phyloP scores from a whole-genome alignment of 64 coral and sea anemone genomes.

The Porites australiensis region DNA sequence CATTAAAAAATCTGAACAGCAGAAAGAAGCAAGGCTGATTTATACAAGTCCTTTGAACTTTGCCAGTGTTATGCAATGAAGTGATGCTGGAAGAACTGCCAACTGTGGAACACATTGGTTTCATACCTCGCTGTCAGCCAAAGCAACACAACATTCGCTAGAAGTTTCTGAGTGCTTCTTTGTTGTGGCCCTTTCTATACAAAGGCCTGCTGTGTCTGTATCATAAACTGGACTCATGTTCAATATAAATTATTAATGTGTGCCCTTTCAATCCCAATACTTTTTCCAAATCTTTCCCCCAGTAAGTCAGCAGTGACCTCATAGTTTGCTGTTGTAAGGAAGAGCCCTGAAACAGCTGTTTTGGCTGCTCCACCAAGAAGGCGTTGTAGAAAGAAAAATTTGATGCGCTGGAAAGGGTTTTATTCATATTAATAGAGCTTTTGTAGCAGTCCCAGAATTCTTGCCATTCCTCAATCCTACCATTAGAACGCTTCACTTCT shows the following conservation, averaged over 20 bases:
- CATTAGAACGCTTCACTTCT: neutral
- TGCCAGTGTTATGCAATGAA: too few relatives aligned
- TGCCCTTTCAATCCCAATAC: neutral
- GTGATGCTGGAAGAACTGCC: too few relatives aligned
- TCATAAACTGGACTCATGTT: too few relatives aligned
- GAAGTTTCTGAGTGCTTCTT: too few relatives aligned
- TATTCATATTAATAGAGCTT: neutral
- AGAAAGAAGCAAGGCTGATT: too few relatives aligned
- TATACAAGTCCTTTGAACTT: too few relatives aligned
- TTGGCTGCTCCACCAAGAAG: neutral
- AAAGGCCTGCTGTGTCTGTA: too few relatives aligned
- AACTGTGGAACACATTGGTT: too few relatives aligned
- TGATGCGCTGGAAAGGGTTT: neutral
- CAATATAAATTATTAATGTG: slow-evolving; percentile 44
- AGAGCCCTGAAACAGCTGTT: slow-evolving; percentile 32
- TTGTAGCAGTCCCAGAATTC: neutral
- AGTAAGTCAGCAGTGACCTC: slow-evolving; percentile 5
- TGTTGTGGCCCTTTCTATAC: too few relatives aligned
- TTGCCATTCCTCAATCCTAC: neutral
- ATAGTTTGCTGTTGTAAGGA: slow-evolving; percentile 42
- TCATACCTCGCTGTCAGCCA: too few relatives aligned
- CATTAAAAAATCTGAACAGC: too few relatives aligned
- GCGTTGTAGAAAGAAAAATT: slow-evolving; percentile 37
- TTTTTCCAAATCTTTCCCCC: slow-evolving; percentile 20
- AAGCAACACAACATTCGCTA: too few relatives aligned